Base-by-base conservation (phyloP, 2,113 vertebrate species). In the Lucifuga dentata region DNA sequence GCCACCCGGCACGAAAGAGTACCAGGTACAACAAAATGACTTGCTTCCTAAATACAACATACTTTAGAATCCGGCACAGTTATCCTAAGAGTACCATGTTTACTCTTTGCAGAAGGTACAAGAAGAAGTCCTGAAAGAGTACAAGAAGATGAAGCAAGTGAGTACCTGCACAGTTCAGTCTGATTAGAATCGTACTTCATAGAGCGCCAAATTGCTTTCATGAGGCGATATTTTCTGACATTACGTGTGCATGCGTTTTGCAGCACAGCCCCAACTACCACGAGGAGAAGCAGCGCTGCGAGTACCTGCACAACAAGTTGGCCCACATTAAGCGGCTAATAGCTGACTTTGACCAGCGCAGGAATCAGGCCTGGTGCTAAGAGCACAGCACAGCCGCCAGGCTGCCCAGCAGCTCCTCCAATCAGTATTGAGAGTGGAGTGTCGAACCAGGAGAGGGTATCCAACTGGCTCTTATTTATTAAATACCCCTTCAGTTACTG, bases 301-400 rank as follows among this genome's bases (percentile, higher is more conserved):
- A 95, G 85, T 96, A 96, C 86, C 93, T 98, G 86, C 95, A 95
- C 90, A 94, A 93, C 85, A 98, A 97, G 85, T 83, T 98, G 89
- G 93, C 94, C 74, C 94, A 97, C 86, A 97, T 96, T 84, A 97
- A 96, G 87, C 92, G 92, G 72, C 94, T 95, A 7, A 94, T 95
- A 85, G 81, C 87, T 59, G 94, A 96, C 83, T 96, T 92, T 76
- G 95, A 96, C 91, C 89, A 94, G 87, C 89, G 74, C 72, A 91
- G 91, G 83, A 88, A 74, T 15, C 89, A 91, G 76, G 79, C 88
- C 11, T 94, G 90, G 92, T 91, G 90, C 78, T 94, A 94, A 87
- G 83, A 57, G 45, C 53, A 46, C 60, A 68, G 73, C 66, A 53
- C 45, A 61, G 38, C 62, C 51, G 43, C 33, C 29, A n/a, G n/a